Evolutionary conservation across 1,140 invertebrate species (phyloP).

Genomic region (Cataglyphis hispanica): DNA sequence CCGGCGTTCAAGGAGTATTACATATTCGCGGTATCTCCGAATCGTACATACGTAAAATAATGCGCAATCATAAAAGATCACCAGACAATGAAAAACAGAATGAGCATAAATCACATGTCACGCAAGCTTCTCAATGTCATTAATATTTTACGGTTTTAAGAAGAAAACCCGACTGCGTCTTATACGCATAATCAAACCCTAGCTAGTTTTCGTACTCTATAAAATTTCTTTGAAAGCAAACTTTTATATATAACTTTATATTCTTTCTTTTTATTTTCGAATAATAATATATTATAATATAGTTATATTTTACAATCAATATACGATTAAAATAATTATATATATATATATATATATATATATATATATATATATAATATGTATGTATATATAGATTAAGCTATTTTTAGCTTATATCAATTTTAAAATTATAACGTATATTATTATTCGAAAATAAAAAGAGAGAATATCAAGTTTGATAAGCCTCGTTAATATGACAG

Average conservation of each 20-base stretch:
- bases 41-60: slow-evolving; percentile 33
- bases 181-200: slow-evolving; percentile 33
- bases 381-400: neutral
- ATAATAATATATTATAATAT: no score
- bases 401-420: neutral
- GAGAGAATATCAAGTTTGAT: neutral
- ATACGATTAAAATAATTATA: no score
- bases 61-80: slow-evolving; percentile 52
- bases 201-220: neutral
- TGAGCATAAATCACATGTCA: slow-evolving; percentile 48
- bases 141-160: slow-evolving; percentile 15
- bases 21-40: neutral
- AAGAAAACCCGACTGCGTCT: neutral
- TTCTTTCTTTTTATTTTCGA: no score
- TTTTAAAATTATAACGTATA: neutral
- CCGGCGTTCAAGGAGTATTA: slow-evolving; percentile 17
- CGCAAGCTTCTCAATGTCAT: slow-evolving; percentile 32
- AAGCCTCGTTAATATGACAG: neutral
- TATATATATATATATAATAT: neutral
- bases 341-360: no score
- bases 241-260: neutral
- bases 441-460: slow-evolving; percentile 2
- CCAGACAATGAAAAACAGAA: slow-evolving; percentile 44
- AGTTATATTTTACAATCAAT: no score
- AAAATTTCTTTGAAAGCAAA: neutral